These are phyloP conservation scores for Synodontis membranacea DNA, from an alignment of 2,113 vertebrate species.

Conservation along the genomic window DNA sequence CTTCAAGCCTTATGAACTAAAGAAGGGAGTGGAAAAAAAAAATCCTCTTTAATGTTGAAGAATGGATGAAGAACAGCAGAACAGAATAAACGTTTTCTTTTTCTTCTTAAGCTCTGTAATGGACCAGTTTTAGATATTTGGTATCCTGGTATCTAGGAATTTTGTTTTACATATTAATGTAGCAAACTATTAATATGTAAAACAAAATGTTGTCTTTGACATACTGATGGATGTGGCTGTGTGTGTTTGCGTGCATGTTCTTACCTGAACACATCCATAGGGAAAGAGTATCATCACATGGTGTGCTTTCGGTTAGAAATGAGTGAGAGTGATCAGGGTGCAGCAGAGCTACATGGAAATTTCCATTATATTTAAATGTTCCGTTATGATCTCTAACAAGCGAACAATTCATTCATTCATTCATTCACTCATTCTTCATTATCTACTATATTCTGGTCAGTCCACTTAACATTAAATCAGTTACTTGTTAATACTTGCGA, in stretches of 20 bases:
- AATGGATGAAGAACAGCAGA: not conserved
- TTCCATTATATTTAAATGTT: not conserved
- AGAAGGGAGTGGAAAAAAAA: not conserved
- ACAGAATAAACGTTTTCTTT: not conserved
- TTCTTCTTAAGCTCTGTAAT: not conserved
- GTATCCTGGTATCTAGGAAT: not conserved
- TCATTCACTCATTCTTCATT: not conserved
- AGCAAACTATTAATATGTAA: too few relatives aligned
- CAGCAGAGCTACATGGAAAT: not conserved
- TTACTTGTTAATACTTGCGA: not conserved
- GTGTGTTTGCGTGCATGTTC: not conserved
- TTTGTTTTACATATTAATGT: not conserved
- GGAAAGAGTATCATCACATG: not conserved
- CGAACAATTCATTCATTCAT: not conserved
- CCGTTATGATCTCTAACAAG: not conserved
- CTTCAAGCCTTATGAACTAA: not conserved
- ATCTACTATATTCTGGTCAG: not conserved
- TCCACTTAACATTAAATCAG: not conserved
- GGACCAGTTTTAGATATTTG: not conserved
- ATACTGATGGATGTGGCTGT: not conserved
- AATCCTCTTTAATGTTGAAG: not conserved
- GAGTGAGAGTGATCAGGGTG: not conserved
- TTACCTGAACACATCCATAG: not conserved
- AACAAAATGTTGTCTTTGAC: not conserved
- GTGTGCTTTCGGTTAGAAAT: not conserved